phyloP scores from a whole-genome alignment of 2,113 vertebrate genomes.

The Gyps fulvus region DNA sequence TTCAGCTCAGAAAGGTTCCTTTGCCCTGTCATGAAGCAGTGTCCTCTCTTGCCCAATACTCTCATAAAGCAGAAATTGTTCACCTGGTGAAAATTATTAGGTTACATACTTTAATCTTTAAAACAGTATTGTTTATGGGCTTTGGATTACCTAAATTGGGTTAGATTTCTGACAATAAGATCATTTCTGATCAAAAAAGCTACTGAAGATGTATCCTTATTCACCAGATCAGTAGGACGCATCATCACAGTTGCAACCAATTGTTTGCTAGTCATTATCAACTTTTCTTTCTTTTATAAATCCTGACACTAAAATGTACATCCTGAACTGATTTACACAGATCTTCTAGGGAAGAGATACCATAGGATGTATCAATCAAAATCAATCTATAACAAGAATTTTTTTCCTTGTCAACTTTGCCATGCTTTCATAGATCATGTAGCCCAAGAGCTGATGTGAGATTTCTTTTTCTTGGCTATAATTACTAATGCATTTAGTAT shows the following conservation, averaged over 20 bases:
- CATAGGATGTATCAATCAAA: not conserved
- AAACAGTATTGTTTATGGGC: not conserved
- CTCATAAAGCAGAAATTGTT: not conserved
- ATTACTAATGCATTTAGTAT: not conserved
- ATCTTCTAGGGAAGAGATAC: not conserved
- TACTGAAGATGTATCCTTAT: not conserved
- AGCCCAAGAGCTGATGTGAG: not conserved
- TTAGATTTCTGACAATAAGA: not conserved
- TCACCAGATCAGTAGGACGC: not conserved
- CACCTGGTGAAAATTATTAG: not conserved
- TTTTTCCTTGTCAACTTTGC: not conserved
- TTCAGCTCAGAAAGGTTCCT: not conserved
- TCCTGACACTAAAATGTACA: not conserved
- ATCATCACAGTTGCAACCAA: not conserved
- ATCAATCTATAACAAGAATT: not conserved
- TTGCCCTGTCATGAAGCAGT: not conserved
- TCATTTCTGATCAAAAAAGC: not conserved
- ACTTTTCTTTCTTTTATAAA: not conserved
- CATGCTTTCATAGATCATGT: not conserved
- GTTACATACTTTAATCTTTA: not conserved
- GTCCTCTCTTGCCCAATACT: not conserved
- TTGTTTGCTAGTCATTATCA: not conserved
- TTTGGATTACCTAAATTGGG: not conserved
- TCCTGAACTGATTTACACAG: not conserved
- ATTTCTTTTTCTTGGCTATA: not conserved